These are phyloP conservation scores for Musca vetustissima DNA, from an alignment of 1,140 invertebrate genomes.

Conservation along the genomic window DNA sequence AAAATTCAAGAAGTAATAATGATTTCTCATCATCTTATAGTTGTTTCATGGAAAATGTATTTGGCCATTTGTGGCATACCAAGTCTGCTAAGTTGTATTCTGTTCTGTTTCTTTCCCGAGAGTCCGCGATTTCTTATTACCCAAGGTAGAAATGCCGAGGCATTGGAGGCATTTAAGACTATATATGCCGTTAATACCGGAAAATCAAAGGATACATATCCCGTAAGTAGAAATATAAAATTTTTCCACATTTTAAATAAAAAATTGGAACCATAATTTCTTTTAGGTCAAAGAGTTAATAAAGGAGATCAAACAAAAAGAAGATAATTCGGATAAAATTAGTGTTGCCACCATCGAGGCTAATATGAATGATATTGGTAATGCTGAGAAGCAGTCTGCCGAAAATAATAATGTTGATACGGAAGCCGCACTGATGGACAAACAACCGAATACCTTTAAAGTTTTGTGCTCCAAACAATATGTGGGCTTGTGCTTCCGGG, in stretches of 20 bases:
- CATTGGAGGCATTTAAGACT: constrained; percentile 45
- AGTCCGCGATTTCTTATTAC: constrained; percentile 81
- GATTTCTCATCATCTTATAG: constrained; percentile 49
- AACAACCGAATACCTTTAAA: constrained; percentile 40
- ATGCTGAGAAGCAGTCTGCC: background rate
- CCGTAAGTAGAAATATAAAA: constrained; percentile 62
- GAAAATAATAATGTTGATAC: background rate
- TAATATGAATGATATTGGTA: background rate
- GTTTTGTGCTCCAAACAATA: constrained; percentile 47
- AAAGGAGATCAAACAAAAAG: constrained; percentile 1
- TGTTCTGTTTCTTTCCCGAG: constrained; percentile 72
- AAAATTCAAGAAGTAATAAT: too few species aligned
- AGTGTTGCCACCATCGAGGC: constrained; percentile 49
- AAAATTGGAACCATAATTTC: too few species aligned
- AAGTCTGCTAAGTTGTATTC: constrained; percentile 63
- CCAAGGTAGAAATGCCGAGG: constrained; percentile 65
- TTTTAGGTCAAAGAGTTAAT: constrained; percentile 3
- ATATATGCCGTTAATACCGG: constrained; percentile 59
- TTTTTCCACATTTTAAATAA: background rate
- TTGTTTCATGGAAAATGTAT: constrained; percentile 77
- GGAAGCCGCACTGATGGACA: constrained; percentile 10
- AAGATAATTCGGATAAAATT: constrained; percentile 5
- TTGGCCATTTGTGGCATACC: constrained; percentile 67
- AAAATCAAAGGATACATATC: constrained; percentile 60
- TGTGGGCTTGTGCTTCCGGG: constrained; percentile 37